Evolutionary conservation across 1,140 invertebrate species (phyloP).

Genomic region (Ostrea denselamellosa): DNA sequence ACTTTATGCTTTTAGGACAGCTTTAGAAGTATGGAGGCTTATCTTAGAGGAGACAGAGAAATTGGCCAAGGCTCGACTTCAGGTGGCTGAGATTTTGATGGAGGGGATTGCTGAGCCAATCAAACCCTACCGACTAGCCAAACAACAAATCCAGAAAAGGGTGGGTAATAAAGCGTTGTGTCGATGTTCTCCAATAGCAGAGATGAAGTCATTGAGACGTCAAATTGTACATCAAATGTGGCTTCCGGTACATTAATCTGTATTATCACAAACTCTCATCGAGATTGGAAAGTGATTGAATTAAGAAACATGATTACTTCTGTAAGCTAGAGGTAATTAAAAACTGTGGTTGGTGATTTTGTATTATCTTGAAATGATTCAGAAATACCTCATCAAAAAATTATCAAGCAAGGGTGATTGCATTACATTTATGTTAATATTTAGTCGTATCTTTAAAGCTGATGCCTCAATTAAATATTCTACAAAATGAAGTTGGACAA

Average conservation of each 20-base stretch:
- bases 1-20: conserved; percentile 86
- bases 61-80: conserved; percentile 91
- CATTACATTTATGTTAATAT: too few relatives aligned
- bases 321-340: not conserved
- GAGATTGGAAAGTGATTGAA: too few relatives aligned
- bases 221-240: not conserved
- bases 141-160: conserved; percentile 92
- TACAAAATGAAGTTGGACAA: conserved; percentile 93
- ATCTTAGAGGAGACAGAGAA: conserved; percentile 97
- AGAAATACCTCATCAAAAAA: too few relatives aligned
- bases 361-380: too few relatives aligned
- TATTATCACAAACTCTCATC: not conserved
- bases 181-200: not conserved
- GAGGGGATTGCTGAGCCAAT: conserved; percentile 96
- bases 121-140: conserved; percentile 90
- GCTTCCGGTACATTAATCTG: not conserved
- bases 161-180: conserved; percentile 78
- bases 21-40: conserved; percentile 96
- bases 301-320: not conserved
- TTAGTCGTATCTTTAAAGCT: conserved; percentile 81
- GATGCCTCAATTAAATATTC: conserved; percentile 89
- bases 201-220: not conserved
- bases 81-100: conserved; percentile 95
- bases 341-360: too few relatives aligned
- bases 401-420: too few relatives aligned